These are phyloP conservation scores for Gymnoscopelus braueri DNA, from an alignment of 2,797 vertebrate genomes.

Conservation along the genomic window DNA sequence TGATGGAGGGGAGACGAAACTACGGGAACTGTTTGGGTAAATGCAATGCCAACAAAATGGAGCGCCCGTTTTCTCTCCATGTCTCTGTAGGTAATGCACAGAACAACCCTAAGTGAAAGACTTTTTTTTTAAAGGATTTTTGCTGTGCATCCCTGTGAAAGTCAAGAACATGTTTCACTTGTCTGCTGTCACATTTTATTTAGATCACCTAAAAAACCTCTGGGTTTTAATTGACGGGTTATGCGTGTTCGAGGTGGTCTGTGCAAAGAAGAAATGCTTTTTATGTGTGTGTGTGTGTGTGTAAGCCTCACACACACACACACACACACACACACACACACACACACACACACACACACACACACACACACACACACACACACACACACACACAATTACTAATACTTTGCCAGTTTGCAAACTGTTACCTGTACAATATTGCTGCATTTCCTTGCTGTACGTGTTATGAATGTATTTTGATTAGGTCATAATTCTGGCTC, in stretches of 20 bases:
- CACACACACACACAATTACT: not conserved
- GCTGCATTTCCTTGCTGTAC: constrained; percentile 19
- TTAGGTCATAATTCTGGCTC: constrained; percentile 1
- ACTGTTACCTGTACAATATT: constrained; percentile 17
- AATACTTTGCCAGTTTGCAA: not conserved
- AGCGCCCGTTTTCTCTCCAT: constrained; percentile 6
- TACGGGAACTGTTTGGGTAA: constrained; percentile 55
- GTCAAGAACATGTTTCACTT: constrained; percentile 9
- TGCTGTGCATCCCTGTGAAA: constrained; percentile 12
- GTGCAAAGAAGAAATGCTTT: constrained; percentile 13
- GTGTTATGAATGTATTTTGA: constrained; percentile 27
- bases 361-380: not conserved
- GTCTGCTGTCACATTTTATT: constrained; percentile 30
- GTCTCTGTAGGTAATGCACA: constrained; percentile 23
- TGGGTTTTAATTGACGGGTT: constrained; percentile 14
- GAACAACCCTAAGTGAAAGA: constrained; percentile 22
- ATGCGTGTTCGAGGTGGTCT: constrained; percentile 7
- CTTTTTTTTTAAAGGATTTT: constrained; percentile 23
- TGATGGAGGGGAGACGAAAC: constrained; percentile 41
- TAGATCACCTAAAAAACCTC: constrained; percentile 10
- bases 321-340: constrained; percentile 1
- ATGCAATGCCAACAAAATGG: constrained; percentile 41
- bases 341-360: not conserved
- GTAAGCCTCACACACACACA: constrained; percentile 3
- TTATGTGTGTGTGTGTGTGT: constrained; percentile 7